phyloP scores from a whole-genome alignment of 2,797 vertebrate genomes.

The Coilia nasus region DNA sequence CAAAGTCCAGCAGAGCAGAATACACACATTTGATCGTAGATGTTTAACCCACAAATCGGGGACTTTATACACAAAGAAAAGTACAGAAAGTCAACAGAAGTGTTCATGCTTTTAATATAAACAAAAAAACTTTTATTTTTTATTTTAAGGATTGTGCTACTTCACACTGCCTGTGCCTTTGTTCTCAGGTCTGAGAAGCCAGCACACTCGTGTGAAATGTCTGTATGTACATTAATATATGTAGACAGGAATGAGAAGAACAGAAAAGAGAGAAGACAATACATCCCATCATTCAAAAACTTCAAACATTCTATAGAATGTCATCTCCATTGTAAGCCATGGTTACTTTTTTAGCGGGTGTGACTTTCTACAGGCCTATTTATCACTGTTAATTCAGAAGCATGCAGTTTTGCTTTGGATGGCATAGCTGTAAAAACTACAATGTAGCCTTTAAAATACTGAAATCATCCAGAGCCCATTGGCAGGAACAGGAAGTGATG shows the following conservation, averaged over 20 bases:
- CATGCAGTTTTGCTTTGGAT: constrained; percentile 41
- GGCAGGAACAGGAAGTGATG: not conserved
- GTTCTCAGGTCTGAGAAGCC: not conserved
- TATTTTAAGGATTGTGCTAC: constrained; percentile 12
- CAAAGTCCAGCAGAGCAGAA: not conserved
- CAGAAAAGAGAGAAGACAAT: not conserved
- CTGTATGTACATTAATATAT: constrained; percentile 44
- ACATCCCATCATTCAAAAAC: constrained; percentile 40
- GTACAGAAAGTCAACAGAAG: constrained; percentile 20
- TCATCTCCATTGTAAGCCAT: constrained; percentile 9
- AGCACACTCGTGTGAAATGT: constrained; percentile 28
- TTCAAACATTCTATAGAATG: constrained; percentile 28
- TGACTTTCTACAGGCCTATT: not conserved
- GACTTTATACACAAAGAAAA: not conserved
- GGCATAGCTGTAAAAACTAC: not conserved
- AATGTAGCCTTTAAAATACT: constrained; percentile 48
- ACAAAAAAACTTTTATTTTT: constrained; percentile 50
- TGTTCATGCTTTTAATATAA: constrained; percentile 42
- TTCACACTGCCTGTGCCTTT: not conserved
- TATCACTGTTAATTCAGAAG: constrained; percentile 39
- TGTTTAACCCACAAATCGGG: not conserved
- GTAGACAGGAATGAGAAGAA: not conserved
- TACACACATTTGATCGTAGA: not conserved
- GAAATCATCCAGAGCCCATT: constrained; percentile 30
- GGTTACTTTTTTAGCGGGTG: constrained; percentile 23